These are phyloP conservation scores for Sphaerophoria rueppellii DNA, from an alignment of 2,888 invertebrate genomes.

Conservation along the genomic window DNA sequence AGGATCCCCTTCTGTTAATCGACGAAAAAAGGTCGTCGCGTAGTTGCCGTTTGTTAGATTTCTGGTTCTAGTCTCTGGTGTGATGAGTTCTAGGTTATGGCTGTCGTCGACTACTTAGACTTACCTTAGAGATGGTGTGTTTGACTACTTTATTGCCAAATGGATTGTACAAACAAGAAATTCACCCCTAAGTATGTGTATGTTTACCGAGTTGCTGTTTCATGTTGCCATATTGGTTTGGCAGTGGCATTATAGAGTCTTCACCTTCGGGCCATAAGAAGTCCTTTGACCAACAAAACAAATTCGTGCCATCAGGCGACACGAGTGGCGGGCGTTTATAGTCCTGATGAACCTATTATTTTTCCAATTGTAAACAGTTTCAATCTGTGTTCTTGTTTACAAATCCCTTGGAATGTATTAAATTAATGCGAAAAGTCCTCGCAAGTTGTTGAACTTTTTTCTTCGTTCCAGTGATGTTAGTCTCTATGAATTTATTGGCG, in stretches of 20 bases:
- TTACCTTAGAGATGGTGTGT: constrained; percentile 66
- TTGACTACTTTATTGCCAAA: constrained; percentile 74
- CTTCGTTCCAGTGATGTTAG: constrained; percentile 4
- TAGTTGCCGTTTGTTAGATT: background rate
- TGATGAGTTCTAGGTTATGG: background rate
- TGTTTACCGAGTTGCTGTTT: constrained; percentile 63
- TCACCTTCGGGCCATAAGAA: constrained; percentile 63
- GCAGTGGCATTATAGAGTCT: constrained; percentile 26
- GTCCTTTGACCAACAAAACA: constrained; percentile 47
- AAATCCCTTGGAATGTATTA: constrained; percentile 74
- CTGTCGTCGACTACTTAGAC: constrained; percentile 58
- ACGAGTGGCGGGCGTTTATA: constrained; percentile 32
- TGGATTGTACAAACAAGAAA: constrained; percentile 73
- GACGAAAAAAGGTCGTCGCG: constrained; percentile 60
- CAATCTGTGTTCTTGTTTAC: constrained; percentile 72
- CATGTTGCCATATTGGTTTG: constrained; percentile 33
- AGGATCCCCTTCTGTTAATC: constrained; percentile 59
- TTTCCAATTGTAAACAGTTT: constrained; percentile 69
- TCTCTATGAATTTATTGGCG: constrained; percentile 62
- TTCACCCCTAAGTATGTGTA: constrained; percentile 72
- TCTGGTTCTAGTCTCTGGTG: constrained; percentile 13
- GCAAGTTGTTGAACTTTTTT: constrained; percentile 56
- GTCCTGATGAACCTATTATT: constrained; percentile 72
- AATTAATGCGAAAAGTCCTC: constrained; percentile 74
- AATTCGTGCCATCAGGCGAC: background rate